A percentile compares a stretch with the other conserved stretches of the same genome.
These are phyloP conservation scores for Melanchra persicariae DNA, from an alignment of 2,888 invertebrate genomes.

Conservation along the genomic window DNA sequence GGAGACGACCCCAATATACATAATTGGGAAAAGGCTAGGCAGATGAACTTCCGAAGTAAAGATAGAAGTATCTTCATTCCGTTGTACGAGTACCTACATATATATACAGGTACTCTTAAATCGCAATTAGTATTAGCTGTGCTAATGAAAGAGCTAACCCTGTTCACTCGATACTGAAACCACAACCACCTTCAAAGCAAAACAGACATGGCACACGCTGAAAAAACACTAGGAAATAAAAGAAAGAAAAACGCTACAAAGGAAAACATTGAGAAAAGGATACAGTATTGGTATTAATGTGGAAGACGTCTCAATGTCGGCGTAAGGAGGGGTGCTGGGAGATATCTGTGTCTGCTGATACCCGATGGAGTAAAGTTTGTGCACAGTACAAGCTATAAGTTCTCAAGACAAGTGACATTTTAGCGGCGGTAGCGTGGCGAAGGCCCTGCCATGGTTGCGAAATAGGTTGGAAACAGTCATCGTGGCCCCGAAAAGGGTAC, in stretches of 20 bases:
- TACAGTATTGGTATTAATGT: slow-evolving; percentile 73
- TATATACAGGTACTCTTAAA: too few relatives aligned
- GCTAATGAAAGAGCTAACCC: background rate
- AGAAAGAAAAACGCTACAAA: slow-evolving; percentile 15
- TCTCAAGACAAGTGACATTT: too few relatives aligned
- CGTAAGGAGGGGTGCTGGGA: slow-evolving; percentile 77
- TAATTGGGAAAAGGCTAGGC: too few relatives aligned
- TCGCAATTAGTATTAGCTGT: background rate
- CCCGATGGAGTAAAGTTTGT: slow-evolving; percentile 59
- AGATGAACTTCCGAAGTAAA: too few relatives aligned
- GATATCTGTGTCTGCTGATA: slow-evolving; percentile 77
- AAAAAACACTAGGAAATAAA: slow-evolving; percentile 27
- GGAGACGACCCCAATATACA: too few relatives aligned
- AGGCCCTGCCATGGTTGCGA: too few relatives aligned
- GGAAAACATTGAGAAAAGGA: slow-evolving; percentile 47
- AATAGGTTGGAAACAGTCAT: too few relatives aligned
- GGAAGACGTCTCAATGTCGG: slow-evolving; percentile 81
- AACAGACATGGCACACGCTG: slow-evolving; percentile 2
- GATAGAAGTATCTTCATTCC: too few relatives aligned
- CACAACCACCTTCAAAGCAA: slow-evolving; percentile 8
- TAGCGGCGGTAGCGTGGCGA: too few relatives aligned
- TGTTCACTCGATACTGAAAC: background rate
- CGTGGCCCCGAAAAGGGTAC: too few relatives aligned
- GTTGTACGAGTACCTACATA: too few relatives aligned
- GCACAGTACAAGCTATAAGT: slow-evolving; percentile 54